Evolutionary conservation across 2,888 invertebrate genomes (phyloP).

Genomic region (Rosalia funebris): DNA sequence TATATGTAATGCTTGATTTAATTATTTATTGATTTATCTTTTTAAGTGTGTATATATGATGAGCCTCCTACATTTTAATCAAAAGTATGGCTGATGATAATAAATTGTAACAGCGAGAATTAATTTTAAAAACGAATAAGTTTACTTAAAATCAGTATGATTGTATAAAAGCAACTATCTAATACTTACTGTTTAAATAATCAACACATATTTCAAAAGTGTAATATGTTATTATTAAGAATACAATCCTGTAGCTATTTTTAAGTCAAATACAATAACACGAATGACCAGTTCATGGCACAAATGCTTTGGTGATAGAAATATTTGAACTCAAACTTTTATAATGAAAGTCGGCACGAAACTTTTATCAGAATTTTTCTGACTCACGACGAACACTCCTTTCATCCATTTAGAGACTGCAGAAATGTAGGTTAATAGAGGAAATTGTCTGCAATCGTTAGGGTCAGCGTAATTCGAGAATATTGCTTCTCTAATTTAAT

Average conservation of each 20-base stretch:
- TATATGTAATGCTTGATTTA: too few relatives aligned
- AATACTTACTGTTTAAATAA: too few relatives aligned
- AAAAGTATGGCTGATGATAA: too few relatives aligned
- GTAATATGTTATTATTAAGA: too few relatives aligned
- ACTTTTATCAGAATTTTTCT: constrained; percentile 17
- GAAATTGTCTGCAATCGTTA: neutral
- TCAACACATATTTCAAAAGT: too few relatives aligned
- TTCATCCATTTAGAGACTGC: constrained; percentile 2
- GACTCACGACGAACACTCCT: neutral
- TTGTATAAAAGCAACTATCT: too few relatives aligned
- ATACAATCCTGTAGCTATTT: neutral
- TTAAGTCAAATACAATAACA: neutral
- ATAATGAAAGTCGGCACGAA: constrained; percentile 11
- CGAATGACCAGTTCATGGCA: neutral
- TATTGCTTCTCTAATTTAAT: neutral
- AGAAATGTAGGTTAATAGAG: constrained; percentile 4
- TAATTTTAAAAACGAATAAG: too few relatives aligned
- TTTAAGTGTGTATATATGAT: too few relatives aligned
- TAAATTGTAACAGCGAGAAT: too few relatives aligned
- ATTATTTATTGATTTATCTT: too few relatives aligned
- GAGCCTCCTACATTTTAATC: too few relatives aligned
- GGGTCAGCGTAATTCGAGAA: neutral
- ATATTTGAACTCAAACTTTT: constrained; percentile 2
- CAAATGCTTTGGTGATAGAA: constrained; percentile 8
- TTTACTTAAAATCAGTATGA: too few relatives aligned